Percentiles rank a stretch among this genome's conserved stretches.
These are phyloP conservation scores for Stenodera caucasica DNA, from an alignment of 2,888 invertebrate genomes.

Conservation along the genomic window DNA sequence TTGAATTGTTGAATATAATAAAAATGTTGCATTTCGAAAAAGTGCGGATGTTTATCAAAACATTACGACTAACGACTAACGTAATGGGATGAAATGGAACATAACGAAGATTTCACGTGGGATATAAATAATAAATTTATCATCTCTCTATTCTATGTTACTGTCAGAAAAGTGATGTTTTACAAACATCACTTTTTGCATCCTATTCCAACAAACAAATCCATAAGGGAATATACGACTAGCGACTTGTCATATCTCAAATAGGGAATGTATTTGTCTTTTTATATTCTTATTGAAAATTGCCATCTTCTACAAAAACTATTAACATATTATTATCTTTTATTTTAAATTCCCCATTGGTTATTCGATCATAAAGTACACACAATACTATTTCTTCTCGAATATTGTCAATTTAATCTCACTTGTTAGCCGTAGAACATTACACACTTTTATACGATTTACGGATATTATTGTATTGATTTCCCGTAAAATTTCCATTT, in stretches of 20 bases:
- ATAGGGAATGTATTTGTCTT: background rate
- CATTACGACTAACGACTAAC: constrained; percentile 33
- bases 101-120: constrained; percentile 30
- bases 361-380: background rate
- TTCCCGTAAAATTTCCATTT: constrained; percentile 22
- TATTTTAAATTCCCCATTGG: background rate
- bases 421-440: constrained; percentile 2
- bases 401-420: background rate
- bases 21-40: no score
- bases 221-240: background rate
- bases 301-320: background rate
- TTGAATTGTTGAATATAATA: no score
- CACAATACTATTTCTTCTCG: background rate
- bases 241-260: background rate
- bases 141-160: constrained; percentile 39
- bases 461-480: constrained; percentile 25
- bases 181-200: constrained; percentile 40
- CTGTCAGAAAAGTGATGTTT: constrained; percentile 41
- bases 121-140: constrained; percentile 48
- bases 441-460: constrained; percentile 21
- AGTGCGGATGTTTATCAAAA: constrained; percentile 38
- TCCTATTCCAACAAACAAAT: constrained; percentile 27
- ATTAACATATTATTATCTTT: background rate
- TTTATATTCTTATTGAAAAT: background rate
- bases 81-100: constrained; percentile 34